Base-by-base conservation (phyloP, 1,140 invertebrate species). In the Zelostemma sp. region DNA sequence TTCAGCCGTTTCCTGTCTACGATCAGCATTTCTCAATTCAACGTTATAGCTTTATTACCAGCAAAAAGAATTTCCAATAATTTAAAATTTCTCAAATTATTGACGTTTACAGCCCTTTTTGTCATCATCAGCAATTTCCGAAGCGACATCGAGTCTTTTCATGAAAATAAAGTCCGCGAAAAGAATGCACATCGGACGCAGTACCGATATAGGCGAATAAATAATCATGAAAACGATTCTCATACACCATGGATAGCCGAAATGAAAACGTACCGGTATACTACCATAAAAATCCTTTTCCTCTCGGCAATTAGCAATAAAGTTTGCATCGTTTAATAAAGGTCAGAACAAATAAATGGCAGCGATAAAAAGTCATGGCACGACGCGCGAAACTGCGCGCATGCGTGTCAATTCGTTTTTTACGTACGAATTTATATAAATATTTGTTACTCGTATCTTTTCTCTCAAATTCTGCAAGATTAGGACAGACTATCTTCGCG, bases 241-340 rank as follows among this genome's bases (percentile, higher is more conserved):
- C 56, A 51, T 0, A 15, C 28, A 12, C n/a, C 28, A 5, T 16
- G 46, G 14, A 18, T 38, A 79, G 77, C 74, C 77, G 77, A 78
- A 80, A 80, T 79, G 78, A 80, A 79, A 79, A 80, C 78, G 76
- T 72, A 73, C 65, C 71, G 50, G 73, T 71, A 73, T 73, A 66
- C 76, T 70, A 74, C 77, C 78, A 79, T 80, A 80, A 80, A 80
- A 80, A 80, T 71, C 77, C 76, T 75, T 79, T 79, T 73, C 71
- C 70, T 74, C 67, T 72, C 74, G 75, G 80, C 79, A 83, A 82
- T 83, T 80, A 81, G 81, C 81, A 82, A 80, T 83, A 82, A 83
- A 81, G 72, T 80, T 81, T 81, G 81, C 80, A 81, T 82, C 79
- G 80, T 82, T 83, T 81, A 80, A 83, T 82, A 80, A 81, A 82